Base-by-base conservation (phyloP, 2,888 invertebrate species). In the Drosophila tanythrix region DNA sequence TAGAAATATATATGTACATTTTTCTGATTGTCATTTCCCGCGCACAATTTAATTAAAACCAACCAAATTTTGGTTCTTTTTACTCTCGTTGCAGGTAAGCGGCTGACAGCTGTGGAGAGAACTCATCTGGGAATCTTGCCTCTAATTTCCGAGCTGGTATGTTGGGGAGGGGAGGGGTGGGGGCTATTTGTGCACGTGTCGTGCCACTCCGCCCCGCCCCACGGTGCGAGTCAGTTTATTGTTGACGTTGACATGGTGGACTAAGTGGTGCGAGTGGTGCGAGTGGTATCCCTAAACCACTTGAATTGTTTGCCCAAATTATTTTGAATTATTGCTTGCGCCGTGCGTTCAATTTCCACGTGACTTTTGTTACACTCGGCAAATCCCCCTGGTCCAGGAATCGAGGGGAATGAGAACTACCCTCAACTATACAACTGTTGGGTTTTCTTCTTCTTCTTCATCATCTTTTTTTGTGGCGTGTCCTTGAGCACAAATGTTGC, bases 401-500 rank as follows among this genome's bases (percentile, higher is more conserved):
- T 55, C 7, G 4, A 11, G 21, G 11, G 62, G 40, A 31, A 60
- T 15, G 46, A 27, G 31, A 36, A 53, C 74, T 63, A 78, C 64
- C 70, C 70, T 40, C 53, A 25, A 1, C 33, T 50, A n/a, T 64
- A 36, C 67, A 67, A 38, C 43, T 43, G 51, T 52, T 72, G 52
- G 35, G 27, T 61, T 55, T 43, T 52, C 40, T 3, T 43, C 51
- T 8, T 13, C 27, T 51, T 6, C 2, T 8, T 29, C 10, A 0
- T 18, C 8, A 7, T 31, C 10, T 15, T 43, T 38, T 35, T 33
- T 38, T 78, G 70, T 18, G 50, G 63, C 68, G 53, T 79, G 89
- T 85, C 86, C 86, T 87, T 88, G 88, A 80, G 56, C 83, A 83
- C 89, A 89, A 87, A 87, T 87, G 87, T 87, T 87, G 87, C 89